Evolutionary conservation across 1,140 invertebrate genomes (phyloP).

Genomic region (Drosophila santomea): DNA sequence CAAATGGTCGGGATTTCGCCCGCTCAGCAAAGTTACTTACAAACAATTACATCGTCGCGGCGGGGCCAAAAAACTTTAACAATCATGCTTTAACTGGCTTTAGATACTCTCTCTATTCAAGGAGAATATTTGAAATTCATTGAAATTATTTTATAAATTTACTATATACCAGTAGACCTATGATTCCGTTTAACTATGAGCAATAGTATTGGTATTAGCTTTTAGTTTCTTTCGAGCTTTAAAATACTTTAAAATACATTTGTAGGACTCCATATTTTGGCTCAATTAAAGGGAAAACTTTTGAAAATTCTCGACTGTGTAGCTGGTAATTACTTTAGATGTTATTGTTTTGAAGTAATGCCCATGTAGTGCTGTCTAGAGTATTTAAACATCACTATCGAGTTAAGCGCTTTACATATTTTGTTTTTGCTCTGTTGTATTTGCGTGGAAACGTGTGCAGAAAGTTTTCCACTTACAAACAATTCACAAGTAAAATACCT

Average conservation of each 20-base stretch:
- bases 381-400: slow-evolving; percentile 34
- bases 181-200: no score
- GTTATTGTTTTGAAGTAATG: slow-evolving; percentile 7
- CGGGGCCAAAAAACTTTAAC: slow-evolving; percentile 3
- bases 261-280: no score
- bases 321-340: no score
- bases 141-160: no score
- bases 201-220: no score
- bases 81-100: background rate
- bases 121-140: no score
- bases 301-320: no score
- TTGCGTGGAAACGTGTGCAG: slow-evolving; percentile 66
- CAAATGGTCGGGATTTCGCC: slow-evolving; percentile 26
- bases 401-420: slow-evolving; percentile 24
- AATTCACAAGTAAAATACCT: slow-evolving; percentile 73
- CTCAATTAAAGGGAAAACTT: no score
- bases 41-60: slow-evolving; percentile 42
- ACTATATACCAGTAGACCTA: no score
- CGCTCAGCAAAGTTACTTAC: slow-evolving; percentile 32
- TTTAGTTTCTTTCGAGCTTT: no score
- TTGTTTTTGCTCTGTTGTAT: slow-evolving; percentile 38
- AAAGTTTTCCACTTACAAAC: slow-evolving; percentile 78
- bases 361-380: background rate
- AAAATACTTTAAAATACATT: no score
- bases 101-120: slow-evolving; percentile 10